These are phyloP conservation scores for Siderastrea radians DNA, from an alignment of 92 coral and sea anemone genomes.

Conservation along the genomic window DNA sequence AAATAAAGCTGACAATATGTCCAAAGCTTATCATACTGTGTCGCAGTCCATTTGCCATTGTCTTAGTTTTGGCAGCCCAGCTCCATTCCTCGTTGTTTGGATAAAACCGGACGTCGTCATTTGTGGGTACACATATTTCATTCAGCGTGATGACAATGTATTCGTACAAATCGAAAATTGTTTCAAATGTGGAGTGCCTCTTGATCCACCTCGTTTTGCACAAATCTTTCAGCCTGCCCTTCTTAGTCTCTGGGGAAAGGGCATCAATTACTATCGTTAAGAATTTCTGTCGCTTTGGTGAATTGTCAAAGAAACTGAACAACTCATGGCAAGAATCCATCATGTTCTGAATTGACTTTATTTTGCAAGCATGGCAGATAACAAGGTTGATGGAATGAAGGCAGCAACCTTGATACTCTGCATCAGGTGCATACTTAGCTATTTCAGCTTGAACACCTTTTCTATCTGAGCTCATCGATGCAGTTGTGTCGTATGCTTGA, in stretches of 20 bases:
- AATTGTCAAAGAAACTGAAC: constrained; percentile 86
- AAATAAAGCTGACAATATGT: constrained; percentile 33
- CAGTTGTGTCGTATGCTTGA: constrained; percentile 83
- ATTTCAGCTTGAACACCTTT: constrained; percentile 83
- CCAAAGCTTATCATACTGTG: constrained; percentile 63
- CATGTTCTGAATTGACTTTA: constrained; percentile 72
- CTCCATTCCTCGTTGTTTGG: constrained; percentile 67
- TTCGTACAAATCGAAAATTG: constrained; percentile 63
- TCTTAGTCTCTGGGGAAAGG: constrained; percentile 78
- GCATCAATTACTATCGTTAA: constrained; percentile 75
- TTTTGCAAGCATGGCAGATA: constrained; percentile 75
- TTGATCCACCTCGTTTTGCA: constrained; percentile 79
- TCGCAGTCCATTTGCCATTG: constrained; percentile 82
- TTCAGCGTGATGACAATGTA: constrained; percentile 40
- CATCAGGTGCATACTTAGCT: constrained; percentile 82
- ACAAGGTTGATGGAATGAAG: constrained; percentile 84
- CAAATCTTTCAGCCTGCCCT: constrained; percentile 75
- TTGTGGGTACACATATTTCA: constrained; percentile 59
- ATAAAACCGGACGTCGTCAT: constrained; percentile 61
- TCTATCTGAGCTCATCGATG: constrained; percentile 81
- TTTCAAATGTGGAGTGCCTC: constrained; percentile 74
- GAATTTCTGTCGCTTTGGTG: constrained; percentile 87
- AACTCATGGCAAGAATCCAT: constrained; percentile 80
- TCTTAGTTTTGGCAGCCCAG: constrained; percentile 75
- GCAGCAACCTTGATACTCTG: constrained; percentile 81